Evolutionary conservation across 2,113 vertebrate genomes (phyloP).

Genomic region (Clarias magur): DNA sequence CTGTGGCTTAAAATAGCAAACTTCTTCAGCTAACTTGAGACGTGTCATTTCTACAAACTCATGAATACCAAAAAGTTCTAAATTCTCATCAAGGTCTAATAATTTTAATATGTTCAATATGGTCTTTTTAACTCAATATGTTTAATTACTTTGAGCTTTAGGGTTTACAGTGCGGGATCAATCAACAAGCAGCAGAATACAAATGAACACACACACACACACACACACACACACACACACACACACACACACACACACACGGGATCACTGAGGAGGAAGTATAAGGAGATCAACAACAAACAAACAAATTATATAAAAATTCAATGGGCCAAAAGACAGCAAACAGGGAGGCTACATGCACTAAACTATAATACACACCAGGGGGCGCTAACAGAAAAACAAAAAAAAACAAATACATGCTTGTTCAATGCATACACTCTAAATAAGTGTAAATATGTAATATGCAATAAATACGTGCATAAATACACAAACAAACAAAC

Average conservation of each 20-base stretch:
- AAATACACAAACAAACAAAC: background rate
- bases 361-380: background rate
- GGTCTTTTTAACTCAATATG: too few relatives aligned
- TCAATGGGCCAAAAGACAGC: background rate
- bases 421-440: background rate
- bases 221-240: background rate
- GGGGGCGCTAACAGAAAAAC: background rate
- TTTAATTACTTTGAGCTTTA: too few relatives aligned
- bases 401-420: background rate
- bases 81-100: too few relatives aligned
- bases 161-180: background rate
- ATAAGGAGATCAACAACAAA: background rate
- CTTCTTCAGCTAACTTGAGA: too few relatives aligned
- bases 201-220: background rate
- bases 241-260: background rate
- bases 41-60: too few relatives aligned
- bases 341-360: background rate
- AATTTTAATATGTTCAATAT: too few relatives aligned
- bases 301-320: background rate
- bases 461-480: background rate
- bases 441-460: background rate
- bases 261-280: too few relatives aligned
- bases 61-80: too few relatives aligned
- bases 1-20: too few relatives aligned
- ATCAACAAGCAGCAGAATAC: background rate